A percentile compares a stretch with the other conserved stretches of the same genome.
Conservation (phyloP, 2,113 vertebrate genomes). For the Eira barbara region DNA sequence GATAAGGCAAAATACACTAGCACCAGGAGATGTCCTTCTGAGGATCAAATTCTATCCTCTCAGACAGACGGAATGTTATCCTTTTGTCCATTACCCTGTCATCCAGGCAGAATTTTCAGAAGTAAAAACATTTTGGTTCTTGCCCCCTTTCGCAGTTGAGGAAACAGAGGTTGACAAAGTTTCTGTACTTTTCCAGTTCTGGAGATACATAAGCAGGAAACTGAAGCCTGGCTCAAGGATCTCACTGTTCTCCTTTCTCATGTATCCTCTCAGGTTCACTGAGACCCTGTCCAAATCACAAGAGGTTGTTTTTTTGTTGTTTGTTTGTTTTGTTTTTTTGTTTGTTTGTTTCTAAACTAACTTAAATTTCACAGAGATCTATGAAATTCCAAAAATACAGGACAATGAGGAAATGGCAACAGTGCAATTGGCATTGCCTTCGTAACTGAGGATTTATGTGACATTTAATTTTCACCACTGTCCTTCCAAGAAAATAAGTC, state of each 20-base stretch:
- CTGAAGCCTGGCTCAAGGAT: not conserved
- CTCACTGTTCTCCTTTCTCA: fast-evolving
- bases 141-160: not conserved
- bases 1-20: not conserved
- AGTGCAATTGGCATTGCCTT: not conserved
- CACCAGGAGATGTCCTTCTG: fast-evolving
- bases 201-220: not conserved
- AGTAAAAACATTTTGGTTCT: not conserved
- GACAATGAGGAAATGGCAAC: not conserved
- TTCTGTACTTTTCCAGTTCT: not conserved
- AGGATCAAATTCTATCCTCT: too few relatives aligned
- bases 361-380: not conserved
- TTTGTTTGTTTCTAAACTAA: not conserved
- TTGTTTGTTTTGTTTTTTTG: too few relatives aligned
- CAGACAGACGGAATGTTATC: too few relatives aligned
- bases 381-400: not conserved
- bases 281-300: not conserved
- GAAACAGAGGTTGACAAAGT: not conserved
- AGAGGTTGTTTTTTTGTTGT: too few relatives aligned
- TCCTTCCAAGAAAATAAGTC: not conserved
- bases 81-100: not conserved
- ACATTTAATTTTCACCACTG: not conserved
- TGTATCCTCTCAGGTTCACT: fast-evolving
- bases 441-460: not conserved
- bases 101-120: not conserved